Conservation (phyloP, 2,888 invertebrate genomes). For the Drosophila parthenogenetica region DNA sequence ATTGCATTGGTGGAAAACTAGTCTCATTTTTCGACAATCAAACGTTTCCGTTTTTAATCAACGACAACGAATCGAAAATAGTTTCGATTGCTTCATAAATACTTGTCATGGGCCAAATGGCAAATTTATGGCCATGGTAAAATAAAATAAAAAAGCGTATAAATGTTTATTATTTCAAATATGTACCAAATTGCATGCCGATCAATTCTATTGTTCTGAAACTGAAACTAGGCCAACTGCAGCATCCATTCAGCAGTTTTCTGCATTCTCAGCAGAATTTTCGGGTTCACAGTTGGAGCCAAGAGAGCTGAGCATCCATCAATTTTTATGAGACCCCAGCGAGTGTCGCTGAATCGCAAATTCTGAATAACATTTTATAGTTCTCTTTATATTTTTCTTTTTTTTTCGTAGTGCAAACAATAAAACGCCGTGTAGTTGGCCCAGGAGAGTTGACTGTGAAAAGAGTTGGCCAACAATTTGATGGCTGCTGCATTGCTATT, state of each 20-base stretch:
- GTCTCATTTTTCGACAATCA: slow-evolving; percentile 51
- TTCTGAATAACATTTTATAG: slow-evolving; percentile 39
- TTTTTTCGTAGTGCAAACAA: slow-evolving; percentile 26
- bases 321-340: slow-evolving; percentile 75
- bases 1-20: slow-evolving; percentile 6
- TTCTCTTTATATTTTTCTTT: slow-evolving; percentile 22
- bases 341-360: slow-evolving; percentile 44
- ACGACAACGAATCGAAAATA: slow-evolving; percentile 49
- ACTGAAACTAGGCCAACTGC: slow-evolving; percentile 38
- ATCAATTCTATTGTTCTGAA: slow-evolving; percentile 58
- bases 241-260: slow-evolving; percentile 1
- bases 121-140: slow-evolving; percentile 49
- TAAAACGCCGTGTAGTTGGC: slow-evolving; percentile 36
- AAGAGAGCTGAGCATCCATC: slow-evolving; percentile 59
- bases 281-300: neutral
- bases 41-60: slow-evolving; percentile 62
- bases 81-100: slow-evolving; percentile 73
- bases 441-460: slow-evolving; percentile 18
- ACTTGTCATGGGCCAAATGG: slow-evolving; percentile 54
- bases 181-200: slow-evolving; percentile 41
- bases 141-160: slow-evolving; percentile 8
- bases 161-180: slow-evolving; percentile 66
- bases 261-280: slow-evolving; percentile 30
- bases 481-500: slow-evolving; percentile 73
- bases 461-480: slow-evolving; percentile 72